Evolutionary conservation across 2,797 vertebrate genomes (phyloP).

Genomic region (Schizopygopsis malacanthus): DNA sequence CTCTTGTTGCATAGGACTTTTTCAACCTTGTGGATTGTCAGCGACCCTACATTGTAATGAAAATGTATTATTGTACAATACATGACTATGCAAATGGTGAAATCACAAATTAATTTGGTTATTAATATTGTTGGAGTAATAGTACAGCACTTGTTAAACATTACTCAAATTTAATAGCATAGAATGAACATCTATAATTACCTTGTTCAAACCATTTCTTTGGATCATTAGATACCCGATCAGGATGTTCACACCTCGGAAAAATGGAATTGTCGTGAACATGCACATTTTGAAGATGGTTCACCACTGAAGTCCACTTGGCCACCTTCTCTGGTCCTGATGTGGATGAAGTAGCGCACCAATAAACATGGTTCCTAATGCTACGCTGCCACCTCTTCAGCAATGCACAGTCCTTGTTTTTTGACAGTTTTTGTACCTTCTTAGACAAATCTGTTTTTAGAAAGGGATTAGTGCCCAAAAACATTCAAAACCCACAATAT

Average conservation of each 20-base stretch:
- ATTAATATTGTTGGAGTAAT: neutral
- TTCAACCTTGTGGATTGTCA: neutral
- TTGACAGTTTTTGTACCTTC: neutral
- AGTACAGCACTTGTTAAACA: neutral
- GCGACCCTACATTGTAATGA: neutral
- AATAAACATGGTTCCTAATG: neutral
- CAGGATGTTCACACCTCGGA: neutral
- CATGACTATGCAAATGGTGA: neutral
- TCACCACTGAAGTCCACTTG: constrained; percentile 8
- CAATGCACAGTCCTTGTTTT: neutral
- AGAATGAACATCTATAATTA: neutral
- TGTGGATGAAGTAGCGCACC: neutral
- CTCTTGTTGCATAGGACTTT: neutral
- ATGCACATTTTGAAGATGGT: constrained; percentile 3
- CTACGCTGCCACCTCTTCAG: neutral
- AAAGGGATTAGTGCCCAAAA: neutral
- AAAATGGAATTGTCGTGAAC: neutral
- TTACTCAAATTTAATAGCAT: neutral
- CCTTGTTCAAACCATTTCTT: neutral
- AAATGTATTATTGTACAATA: neutral
- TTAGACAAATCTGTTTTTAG: neutral
- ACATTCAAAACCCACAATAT: too few relatives aligned
- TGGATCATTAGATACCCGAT: neutral
- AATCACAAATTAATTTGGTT: neutral
- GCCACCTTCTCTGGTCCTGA: neutral